phyloP scores from a whole-genome alignment of 2,888 invertebrate genomes.

The Anagyrus pseudococci region DNA sequence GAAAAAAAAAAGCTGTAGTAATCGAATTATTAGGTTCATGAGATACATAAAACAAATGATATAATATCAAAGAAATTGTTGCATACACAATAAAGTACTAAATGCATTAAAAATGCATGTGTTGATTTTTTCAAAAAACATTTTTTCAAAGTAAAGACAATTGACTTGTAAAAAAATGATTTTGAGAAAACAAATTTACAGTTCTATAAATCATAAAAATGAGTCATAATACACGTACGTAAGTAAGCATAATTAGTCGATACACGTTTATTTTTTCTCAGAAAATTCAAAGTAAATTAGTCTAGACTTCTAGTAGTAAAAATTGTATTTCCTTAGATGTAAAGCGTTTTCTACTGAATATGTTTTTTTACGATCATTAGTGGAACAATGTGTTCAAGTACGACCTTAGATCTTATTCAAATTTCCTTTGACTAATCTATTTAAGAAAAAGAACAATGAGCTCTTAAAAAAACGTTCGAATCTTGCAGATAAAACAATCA shows the following conservation, averaged over 20 bases:
- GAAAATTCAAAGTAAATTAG: not conserved
- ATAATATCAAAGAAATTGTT: no score
- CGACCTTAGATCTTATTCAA: slow-evolving; percentile 19
- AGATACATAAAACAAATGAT: no score
- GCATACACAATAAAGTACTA: no score
- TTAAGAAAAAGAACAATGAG: slow-evolving; percentile 14
- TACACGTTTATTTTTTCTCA: slow-evolving; percentile 6
- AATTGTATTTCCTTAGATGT: slow-evolving; percentile 14
- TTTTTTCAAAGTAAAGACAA: not conserved
- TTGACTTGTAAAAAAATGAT: not conserved
- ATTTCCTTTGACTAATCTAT: slow-evolving; percentile 18
- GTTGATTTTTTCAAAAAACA: not conserved
- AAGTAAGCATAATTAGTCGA: slow-evolving; percentile 1
- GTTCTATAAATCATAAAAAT: not conserved
- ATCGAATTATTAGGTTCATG: no score
- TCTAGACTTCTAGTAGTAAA: slow-evolving; percentile 11
- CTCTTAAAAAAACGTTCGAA: slow-evolving; percentile 29
- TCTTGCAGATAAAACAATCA: slow-evolving; percentile 34
- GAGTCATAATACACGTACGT: not conserved
- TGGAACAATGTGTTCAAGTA: slow-evolving; percentile 20
- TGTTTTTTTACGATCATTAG: slow-evolving; percentile 24
- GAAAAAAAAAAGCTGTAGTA: no score
- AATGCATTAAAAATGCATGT: not conserved
- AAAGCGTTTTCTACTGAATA: slow-evolving; percentile 18
- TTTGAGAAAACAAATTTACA: not conserved